Evolutionary conservation across 2,797 vertebrate genomes (phyloP).

Genomic region (Gallirallus australis): DNA sequence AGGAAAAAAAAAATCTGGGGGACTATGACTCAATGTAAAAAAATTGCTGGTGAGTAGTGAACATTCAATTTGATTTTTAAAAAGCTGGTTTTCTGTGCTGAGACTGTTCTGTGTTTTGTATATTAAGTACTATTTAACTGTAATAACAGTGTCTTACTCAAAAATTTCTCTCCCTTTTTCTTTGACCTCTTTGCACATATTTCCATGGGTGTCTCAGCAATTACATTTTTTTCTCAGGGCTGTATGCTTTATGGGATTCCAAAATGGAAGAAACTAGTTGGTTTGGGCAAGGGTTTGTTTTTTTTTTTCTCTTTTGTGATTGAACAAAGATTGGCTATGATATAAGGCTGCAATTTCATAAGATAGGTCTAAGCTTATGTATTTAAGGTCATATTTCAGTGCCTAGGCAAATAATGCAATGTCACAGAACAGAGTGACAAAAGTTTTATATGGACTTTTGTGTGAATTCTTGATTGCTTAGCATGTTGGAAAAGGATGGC

Average conservation of each 20-base stretch:
- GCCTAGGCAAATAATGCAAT: background rate
- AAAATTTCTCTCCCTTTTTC: background rate
- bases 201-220: background rate
- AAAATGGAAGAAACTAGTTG: background rate
- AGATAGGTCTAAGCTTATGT: background rate
- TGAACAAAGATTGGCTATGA: background rate
- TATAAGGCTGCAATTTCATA: background rate
- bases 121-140: background rate
- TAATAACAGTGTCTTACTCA: background rate
- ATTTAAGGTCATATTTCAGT: background rate
- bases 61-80: background rate
- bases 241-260: background rate
- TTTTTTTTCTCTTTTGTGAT: background rate
- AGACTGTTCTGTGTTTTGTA: background rate
- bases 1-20: background rate
- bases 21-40: background rate
- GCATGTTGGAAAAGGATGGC: background rate
- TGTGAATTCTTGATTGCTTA: conserved; percentile 25
- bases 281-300: background rate
- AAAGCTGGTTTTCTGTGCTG: background rate
- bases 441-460: background rate
- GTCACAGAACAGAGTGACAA: background rate
- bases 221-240: background rate
- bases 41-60: background rate
- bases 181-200: background rate